Percentiles rank a stretch among this genome's conserved stretches.
These are phyloP conservation scores for Rhinophrynus dorsalis DNA, from an alignment of 2,797 vertebrate species.

Conservation along the genomic window DNA sequence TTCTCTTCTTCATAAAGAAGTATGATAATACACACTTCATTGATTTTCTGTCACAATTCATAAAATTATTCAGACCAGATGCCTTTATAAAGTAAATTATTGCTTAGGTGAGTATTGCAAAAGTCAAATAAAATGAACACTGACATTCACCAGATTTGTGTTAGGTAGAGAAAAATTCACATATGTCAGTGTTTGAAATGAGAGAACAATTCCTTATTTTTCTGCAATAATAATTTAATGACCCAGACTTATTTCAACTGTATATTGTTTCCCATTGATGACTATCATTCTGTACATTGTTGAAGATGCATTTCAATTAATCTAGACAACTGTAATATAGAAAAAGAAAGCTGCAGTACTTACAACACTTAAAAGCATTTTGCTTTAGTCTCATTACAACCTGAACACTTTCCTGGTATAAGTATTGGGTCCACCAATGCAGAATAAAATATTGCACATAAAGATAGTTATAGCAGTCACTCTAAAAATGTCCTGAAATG, in stretches of 20 bases:
- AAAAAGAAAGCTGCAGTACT: neutral
- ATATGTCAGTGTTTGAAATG: neutral
- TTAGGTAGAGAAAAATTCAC: neutral
- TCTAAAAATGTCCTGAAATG: neutral
- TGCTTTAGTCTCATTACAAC: neutral
- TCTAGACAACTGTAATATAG: neutral
- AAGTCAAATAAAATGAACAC: neutral
- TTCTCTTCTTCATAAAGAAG: neutral
- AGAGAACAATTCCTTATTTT: neutral
- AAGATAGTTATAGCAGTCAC: neutral
- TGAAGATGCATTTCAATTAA: neutral
- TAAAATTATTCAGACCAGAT: neutral
- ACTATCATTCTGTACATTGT: neutral
- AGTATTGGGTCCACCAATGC: neutral
- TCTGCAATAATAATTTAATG: neutral
- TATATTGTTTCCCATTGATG: neutral
- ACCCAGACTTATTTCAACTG: neutral
- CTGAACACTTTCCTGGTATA: neutral
- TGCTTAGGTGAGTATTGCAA: neutral
- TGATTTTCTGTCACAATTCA: neutral
- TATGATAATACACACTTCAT: neutral
- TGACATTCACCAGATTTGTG: neutral
- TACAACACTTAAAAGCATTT: neutral
- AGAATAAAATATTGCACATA: neutral
- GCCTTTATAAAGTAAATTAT: neutral